Percentiles rank a stretch among this genome's conserved stretches.
These are phyloP conservation scores for Babylonia areolata DNA, from an alignment of 1,140 invertebrate species.

Conservation along the genomic window DNA sequence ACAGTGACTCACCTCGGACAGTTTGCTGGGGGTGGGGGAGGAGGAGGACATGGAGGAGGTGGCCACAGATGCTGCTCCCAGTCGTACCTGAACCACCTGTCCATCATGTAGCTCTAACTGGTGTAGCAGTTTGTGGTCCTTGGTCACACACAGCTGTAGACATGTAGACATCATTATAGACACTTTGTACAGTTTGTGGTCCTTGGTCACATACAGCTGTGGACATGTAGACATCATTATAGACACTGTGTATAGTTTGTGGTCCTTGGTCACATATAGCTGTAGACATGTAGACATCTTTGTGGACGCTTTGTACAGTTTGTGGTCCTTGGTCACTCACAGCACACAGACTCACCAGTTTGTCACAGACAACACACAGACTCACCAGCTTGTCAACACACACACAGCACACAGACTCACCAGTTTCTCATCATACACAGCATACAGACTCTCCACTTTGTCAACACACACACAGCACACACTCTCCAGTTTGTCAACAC, in stretches of 20 bases:
- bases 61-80: conserved; percentile 63
- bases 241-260: neutral
- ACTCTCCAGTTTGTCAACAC: too few species aligned
- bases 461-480: too few species aligned
- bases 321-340: neutral
- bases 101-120: conserved; percentile 75
- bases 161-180: neutral
- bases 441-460: too few species aligned
- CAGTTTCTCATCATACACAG: too few species aligned
- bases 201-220: neutral
- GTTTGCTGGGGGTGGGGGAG: conserved; percentile 34
- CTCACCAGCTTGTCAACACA: too few species aligned
- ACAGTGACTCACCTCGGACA: conserved; percentile 30
- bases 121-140: conserved; percentile 75
- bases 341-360: neutral
- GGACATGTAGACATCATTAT: neutral
- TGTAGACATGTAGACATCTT: neutral
- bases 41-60: conserved; percentile 51
- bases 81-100: conserved; percentile 69
- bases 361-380: too few species aligned
- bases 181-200: neutral
- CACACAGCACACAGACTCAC: too few species aligned
- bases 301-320: neutral
- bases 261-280: neutral
- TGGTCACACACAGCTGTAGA: conserved; percentile 67